Conservation (phyloP, 2,888 invertebrate species). For the Dryomyza anilis region DNA sequence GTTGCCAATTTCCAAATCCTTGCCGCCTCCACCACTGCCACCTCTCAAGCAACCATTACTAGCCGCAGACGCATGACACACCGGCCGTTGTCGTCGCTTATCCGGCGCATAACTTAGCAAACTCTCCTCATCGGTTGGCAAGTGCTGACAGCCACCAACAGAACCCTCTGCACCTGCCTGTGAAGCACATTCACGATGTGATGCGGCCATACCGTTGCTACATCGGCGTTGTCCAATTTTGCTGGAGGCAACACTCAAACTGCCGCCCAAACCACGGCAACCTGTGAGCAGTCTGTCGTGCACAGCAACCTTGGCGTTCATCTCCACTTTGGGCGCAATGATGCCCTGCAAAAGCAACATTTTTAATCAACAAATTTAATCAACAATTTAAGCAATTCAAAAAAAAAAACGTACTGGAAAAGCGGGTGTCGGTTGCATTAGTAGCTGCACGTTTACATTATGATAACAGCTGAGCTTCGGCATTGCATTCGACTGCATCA, state of each 20-base stretch:
- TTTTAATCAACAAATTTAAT: too few relatives aligned
- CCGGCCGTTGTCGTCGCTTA: slow-evolving; percentile 6
- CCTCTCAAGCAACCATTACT: neutral
- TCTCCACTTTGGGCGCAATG: slow-evolving; percentile 57
- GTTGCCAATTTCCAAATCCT: slow-evolving; percentile 3
- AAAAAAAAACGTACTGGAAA: slow-evolving; percentile 52
- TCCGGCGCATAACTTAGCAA: slow-evolving; percentile 5
- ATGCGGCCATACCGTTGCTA: neutral
- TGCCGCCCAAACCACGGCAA: neutral
- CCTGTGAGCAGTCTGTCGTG: slow-evolving; percentile 36
- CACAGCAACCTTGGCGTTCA: slow-evolving; percentile 46
- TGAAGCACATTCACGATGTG: neutral
- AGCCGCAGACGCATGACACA: neutral
- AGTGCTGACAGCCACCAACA: neutral
- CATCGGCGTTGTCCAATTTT: neutral
- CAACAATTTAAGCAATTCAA: neutral
- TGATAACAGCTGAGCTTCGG: slow-evolving; percentile 49
- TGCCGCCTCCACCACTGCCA: neutral
- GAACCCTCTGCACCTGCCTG: neutral
- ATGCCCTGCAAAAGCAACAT: slow-evolving; percentile 47
- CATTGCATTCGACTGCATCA: slow-evolving; percentile 47
- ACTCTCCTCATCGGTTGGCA: neutral
- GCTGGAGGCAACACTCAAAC: neutral
- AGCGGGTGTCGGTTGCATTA: slow-evolving; percentile 56
- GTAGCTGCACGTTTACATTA: slow-evolving; percentile 49